phyloP scores from a whole-genome alignment of 2,113 vertebrate species.

The Otolemur garnettii region DNA sequence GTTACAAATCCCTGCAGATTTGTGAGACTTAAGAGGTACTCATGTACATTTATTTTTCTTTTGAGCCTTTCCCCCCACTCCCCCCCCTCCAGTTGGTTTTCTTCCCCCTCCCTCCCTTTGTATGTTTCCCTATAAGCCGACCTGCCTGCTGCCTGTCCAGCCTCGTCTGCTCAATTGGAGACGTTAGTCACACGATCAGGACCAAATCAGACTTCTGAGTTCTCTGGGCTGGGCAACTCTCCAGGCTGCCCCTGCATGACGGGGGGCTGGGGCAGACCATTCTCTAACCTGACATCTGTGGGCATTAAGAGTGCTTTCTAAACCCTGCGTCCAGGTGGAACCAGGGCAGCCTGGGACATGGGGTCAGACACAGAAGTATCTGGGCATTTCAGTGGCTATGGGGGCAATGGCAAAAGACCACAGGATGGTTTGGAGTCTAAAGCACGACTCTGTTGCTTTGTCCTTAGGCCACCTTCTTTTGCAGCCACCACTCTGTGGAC shows the following conservation, averaged over 20 bases:
- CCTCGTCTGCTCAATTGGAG: not conserved
- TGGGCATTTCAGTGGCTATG: not conserved
- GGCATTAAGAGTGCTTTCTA: not conserved
- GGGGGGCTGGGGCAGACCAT: too few relatives aligned
- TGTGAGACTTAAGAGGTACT: slow-evolving; percentile 68
- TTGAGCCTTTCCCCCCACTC: not conserved
- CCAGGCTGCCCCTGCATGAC: not conserved
- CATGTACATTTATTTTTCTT: slow-evolving; percentile 52
- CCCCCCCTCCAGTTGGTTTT: not conserved
- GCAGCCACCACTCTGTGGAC: not conserved
- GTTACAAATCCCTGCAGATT: slow-evolving; percentile 72
- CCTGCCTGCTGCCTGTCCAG: not conserved
- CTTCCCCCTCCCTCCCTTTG: not conserved
- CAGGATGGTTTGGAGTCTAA: too few relatives aligned
- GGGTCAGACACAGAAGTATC: fast-evolving
- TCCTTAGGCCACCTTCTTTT: not conserved
- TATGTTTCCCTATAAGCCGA: slow-evolving; percentile 29
- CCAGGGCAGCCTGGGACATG: not conserved
- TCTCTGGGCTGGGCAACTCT: fast-evolving
- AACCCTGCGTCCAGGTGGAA: not conserved
- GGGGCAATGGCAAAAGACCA: not conserved
- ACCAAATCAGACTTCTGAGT: not conserved
- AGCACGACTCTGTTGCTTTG: not conserved
- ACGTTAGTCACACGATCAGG: not conserved
- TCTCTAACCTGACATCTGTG: not conserved